These are phyloP conservation scores for Gephyroberyx darwinii DNA, from an alignment of 2,797 vertebrate species.

Conservation along the genomic window DNA sequence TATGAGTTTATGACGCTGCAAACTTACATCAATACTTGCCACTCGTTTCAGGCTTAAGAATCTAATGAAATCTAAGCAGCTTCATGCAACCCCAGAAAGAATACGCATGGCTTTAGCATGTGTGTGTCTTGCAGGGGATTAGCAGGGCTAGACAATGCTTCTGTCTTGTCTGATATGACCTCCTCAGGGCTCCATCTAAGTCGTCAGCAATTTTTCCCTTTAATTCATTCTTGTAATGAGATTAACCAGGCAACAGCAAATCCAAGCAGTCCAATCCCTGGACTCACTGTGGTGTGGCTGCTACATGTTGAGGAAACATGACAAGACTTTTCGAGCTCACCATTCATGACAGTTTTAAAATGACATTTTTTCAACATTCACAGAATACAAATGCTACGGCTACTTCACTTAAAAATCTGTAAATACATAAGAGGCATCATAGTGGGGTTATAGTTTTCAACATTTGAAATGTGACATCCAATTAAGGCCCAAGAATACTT, in stretches of 20 bases:
- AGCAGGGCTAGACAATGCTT: constrained; percentile 77
- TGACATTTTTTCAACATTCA: neutral
- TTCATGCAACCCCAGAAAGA: constrained; percentile 45
- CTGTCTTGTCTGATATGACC: constrained; percentile 84
- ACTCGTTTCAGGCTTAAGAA: constrained; percentile 16
- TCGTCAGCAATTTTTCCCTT: constrained; percentile 86
- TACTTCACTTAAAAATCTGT: neutral
- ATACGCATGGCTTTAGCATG: constrained; percentile 49
- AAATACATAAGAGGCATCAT: neutral
- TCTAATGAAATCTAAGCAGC: constrained; percentile 43
- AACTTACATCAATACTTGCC: constrained; percentile 18
- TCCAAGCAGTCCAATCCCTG: constrained; percentile 76
- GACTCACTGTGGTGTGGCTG: constrained; percentile 70
- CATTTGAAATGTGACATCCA: neutral
- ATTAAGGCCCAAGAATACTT: neutral
- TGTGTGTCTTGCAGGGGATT: constrained; percentile 69
- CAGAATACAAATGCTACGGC: neutral
- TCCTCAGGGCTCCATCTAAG: constrained; percentile 79
- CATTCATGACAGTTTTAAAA: constrained; percentile 49
- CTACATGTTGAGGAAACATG: constrained; percentile 59
- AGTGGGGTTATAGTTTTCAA: neutral
- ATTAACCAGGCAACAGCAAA: constrained; percentile 81
- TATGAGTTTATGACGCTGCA: constrained; percentile 13
- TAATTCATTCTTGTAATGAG: constrained; percentile 86
- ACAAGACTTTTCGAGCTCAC: constrained; percentile 36